Base-by-base conservation (phyloP, 2,113 vertebrate species). In the Paedocypris sp. region DNA sequence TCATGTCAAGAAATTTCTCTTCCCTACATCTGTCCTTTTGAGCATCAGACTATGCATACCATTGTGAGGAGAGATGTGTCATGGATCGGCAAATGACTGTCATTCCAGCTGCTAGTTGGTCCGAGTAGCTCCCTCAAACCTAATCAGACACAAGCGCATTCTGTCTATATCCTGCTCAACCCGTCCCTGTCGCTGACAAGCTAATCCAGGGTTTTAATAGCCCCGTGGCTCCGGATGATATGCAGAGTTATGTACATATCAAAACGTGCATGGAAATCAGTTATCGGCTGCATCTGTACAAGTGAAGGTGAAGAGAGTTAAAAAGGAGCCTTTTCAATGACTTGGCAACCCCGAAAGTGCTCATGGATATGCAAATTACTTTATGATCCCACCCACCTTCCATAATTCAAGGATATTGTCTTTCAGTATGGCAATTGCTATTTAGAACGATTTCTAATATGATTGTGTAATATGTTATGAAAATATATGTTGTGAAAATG, bases 161-260 rank as follows among this genome's bases (percentile, higher is more conserved):
- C 33, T 25, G 36, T 52, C 41, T n/a, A 42, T 57, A 29, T 43
- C 53, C 36, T 57, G 4, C 38, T 10, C 26, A 2, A 9, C 36
- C 48, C 46, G 23, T 59, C 70, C 35, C 58, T 57, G 38, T 51
- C 54, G 31, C 61, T 35, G 67, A 72, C 67, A 67, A 68, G 65
- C 61, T 74, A 67, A 74, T 68, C 69, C 53, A 7, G 16, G 60
- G 72, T 68, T 50, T 72, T 75, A 74, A 77, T 68, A 39, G 64
- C 58, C 36, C 59, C 2, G 43, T 39, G 41, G 32, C 43, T 49
- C 54, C 39, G 61, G 71, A 83, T 79, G 49, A 78, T 73, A 84
- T 78, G 82, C 77, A 81, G 76, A 85, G 76, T 79, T 81, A 84
- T 84, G 77, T 81, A 83, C 73, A 83, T 79, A 82, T 74, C 65